These are phyloP conservation scores for Clistopyga incitator DNA, from an alignment of 2,888 invertebrate species.

Conservation along the genomic window DNA sequence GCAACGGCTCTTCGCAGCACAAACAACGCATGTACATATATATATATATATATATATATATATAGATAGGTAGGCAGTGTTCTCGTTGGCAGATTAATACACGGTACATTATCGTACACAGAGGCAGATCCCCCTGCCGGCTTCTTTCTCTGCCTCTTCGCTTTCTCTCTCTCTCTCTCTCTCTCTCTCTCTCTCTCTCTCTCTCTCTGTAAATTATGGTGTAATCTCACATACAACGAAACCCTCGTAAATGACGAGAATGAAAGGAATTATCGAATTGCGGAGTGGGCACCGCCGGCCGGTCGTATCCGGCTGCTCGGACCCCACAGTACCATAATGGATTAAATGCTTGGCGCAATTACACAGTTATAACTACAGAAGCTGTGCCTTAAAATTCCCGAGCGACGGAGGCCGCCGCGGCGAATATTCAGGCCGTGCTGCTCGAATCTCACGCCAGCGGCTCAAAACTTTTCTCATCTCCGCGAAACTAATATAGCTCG, in stretches of 20 bases:
- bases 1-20: slow-evolving; percentile 27
- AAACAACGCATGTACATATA: slow-evolving; percentile 28
- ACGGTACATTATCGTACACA: slow-evolving; percentile 55
- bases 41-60: no score
- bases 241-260: slow-evolving; percentile 59
- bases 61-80: slow-evolving; percentile 15
- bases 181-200: slow-evolving; percentile 35
- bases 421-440: slow-evolving; percentile 8
- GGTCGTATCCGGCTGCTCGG: background rate
- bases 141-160: slow-evolving; percentile 40
- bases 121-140: slow-evolving; percentile 24
- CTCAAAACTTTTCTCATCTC: slow-evolving; percentile 43
- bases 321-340: slow-evolving; percentile 34
- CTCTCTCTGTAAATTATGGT: slow-evolving; percentile 52
- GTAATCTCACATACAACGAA: slow-evolving; percentile 59
- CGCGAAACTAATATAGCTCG: slow-evolving; percentile 15
- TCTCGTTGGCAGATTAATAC: slow-evolving; percentile 51
- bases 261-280: slow-evolving; percentile 63
- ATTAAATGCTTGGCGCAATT: slow-evolving; percentile 53
- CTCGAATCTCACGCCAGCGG: slow-evolving; percentile 20
- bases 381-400: slow-evolving; percentile 45
- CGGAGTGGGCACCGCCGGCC: background rate
- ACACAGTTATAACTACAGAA: slow-evolving; percentile 29
- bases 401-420: background rate
- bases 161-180: slow-evolving; percentile 28